Evolutionary conservation across 1,140 invertebrate genomes (phyloP), one percentile per base, ranked within the genome.

Genomic region (Pollicipes pollicipes): DNA sequence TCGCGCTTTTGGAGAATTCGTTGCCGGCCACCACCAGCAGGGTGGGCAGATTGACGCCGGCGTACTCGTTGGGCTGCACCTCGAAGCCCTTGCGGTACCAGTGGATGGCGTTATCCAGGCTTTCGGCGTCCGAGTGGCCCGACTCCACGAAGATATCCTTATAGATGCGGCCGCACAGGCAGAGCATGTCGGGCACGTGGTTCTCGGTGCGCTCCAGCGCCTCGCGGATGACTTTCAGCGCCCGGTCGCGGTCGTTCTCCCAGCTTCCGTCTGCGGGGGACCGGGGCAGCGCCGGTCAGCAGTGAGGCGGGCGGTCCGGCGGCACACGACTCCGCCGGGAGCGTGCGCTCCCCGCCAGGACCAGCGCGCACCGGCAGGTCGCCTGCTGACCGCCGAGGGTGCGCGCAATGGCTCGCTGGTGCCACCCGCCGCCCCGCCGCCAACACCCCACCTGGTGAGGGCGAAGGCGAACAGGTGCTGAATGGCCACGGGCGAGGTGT

Each of bases 121-220:
- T 93, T 31, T 90, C 88, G 76, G 86, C 84, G 79, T 99, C 95
- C 0, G 85, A 85, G 78, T 96, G 95, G 74, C 90, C 85, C 63
- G 93, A 96, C 82, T 98, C 95, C 28, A 97, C 92, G 82, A 98
- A 99, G 78, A 91, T 95, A 81, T 99, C 97, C 81, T 99, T 99
- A 79, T 98, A 98, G 78, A 99, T 98, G 71, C 97, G 85, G 0
- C 97, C 97, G 80, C 95, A 98, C 1, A 99, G 84, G 78, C 97
- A 98, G n/a, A 99, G 80, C 87, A 98, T 95, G 80, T 99, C 97
- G 24, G 90, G 90, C 77, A 95, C 91, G 78, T 91, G 87, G 79
- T 95, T 95, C 80, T 96, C 93, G 79, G 93, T 91, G 77, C 92
- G 93, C 74, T 93, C 87, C 30, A 96, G 80, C 0, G 92, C 93